Percentiles rank a stretch among this genome's conserved stretches.
phyloP scores from a whole-genome alignment of 1,140 invertebrate species.

The Eumaeus atala region DNA sequence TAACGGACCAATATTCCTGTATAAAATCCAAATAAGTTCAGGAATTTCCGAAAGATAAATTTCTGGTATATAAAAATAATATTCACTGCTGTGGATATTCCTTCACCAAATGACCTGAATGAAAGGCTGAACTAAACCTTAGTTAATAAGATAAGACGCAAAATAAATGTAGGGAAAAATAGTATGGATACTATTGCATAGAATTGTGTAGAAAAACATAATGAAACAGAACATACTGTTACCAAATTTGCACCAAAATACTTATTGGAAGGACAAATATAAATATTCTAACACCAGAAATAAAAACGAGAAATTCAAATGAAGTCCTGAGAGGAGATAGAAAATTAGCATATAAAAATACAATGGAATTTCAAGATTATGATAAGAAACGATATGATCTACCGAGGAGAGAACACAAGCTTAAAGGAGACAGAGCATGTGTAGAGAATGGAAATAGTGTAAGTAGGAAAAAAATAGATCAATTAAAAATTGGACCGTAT shows the following conservation, averaged over 20 bases:
- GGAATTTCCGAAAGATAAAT: too few species aligned
- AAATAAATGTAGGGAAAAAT: too few species aligned
- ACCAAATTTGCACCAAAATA: conserved; percentile 10
- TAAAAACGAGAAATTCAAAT: conserved; percentile 7
- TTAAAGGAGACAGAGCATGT: conserved; percentile 5
- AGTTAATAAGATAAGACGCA: neutral
- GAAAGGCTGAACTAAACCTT: neutral
- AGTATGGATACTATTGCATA: neutral
- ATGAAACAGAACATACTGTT: conserved; percentile 7
- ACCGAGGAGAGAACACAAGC: neutral
- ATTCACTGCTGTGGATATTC: neutral
- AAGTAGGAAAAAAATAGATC: neutral
- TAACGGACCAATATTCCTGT: too few species aligned
- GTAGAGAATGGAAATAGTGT: neutral
- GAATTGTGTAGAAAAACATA: conserved; percentile 1
- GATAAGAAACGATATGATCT: conserved; percentile 10
- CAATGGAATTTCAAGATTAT: conserved; percentile 9
- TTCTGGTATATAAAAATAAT: too few species aligned
- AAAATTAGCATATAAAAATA: conserved; percentile 11
- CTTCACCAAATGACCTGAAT: neutral
- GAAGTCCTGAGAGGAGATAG: neutral
- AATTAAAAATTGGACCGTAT: too few species aligned
- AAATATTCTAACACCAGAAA: conserved; percentile 9
- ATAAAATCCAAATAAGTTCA: too few species aligned
- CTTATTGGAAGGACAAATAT: conserved; percentile 7